phyloP scores from a whole-genome alignment of 2,113 vertebrate genomes.

The Tupaia tana region DNA sequence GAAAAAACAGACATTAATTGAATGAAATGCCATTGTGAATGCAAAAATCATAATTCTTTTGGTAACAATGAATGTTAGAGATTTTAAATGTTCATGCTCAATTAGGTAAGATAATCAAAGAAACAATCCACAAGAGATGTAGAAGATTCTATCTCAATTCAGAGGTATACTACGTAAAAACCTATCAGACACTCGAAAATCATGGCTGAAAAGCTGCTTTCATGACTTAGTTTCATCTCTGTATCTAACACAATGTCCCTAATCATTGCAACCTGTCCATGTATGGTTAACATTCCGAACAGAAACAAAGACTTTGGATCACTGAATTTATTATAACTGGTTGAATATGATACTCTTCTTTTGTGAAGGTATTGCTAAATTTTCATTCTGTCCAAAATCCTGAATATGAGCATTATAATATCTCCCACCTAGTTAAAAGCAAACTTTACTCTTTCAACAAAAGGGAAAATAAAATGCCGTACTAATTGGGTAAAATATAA shows the following conservation, averaged over 20 bases:
- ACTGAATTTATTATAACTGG: neutral
- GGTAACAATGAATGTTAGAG: neutral
- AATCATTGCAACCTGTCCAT: neutral
- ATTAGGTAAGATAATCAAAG: neutral
- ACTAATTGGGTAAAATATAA: neutral
- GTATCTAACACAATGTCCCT: neutral
- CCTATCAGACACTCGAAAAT: neutral
- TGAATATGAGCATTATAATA: constrained; percentile 93
- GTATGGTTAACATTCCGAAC: neutral
- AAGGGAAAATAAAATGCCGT: neutral
- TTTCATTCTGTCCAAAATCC: constrained; percentile 90
- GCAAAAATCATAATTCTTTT: neutral
- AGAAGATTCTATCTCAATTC: neutral
- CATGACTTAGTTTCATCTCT: neutral
- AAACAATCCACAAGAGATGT: neutral
- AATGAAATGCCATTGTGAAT: neutral
- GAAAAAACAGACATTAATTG: neutral
- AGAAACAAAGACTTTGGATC: neutral
- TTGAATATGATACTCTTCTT: constrained; percentile 79
- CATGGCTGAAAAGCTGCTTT: neutral
- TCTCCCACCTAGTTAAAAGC: constrained; percentile 90
- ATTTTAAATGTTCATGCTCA: neutral
- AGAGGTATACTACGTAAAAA: neutral
- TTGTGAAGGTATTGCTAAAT: constrained; percentile 90
- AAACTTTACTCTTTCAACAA: constrained; percentile 84